Evolutionary conservation across 2,888 invertebrate species (phyloP), one percentile per base, ranked within the genome.

Genomic region (Acleris cristana): DNA sequence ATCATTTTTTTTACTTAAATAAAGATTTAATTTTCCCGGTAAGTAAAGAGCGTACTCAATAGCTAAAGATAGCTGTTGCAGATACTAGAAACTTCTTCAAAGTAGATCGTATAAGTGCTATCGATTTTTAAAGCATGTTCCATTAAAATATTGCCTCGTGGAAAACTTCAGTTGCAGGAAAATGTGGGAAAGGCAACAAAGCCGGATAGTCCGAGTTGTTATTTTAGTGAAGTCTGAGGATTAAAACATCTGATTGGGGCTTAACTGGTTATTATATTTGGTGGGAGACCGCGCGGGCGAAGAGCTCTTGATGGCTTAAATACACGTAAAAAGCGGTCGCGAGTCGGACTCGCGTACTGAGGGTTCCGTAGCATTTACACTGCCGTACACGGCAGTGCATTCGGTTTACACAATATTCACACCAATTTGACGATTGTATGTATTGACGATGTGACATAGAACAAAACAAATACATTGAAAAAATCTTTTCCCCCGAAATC

Each of bases 231-330:
- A 71, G 64, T 64, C 54, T 71, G 69, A 74, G 75, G 79, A 84
- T 85, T 80, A 83, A 34, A 74, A 60, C 76, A 71, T 72, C 74
- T 84, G 83, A 88, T 88, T 86, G 85, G 80, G 72, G 85, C 85
- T 89, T 84, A 83, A 79, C 74, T 82, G 78, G 78, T 82, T 76
- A 85, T 86, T 82, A 82, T 58, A 56, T 61, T 74, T 71, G 75
- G 61, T 70, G 65, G 60, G 54, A 49, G 65, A 69, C 62, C 69
- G 64, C 68, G 72, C 60, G 52, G 65, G 65, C 69, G 71, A 73
- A 73, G 73, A 74, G 70, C 76, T 75, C 71, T 74, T 59, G 59
- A 59, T 69, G 69, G 65, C 65, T 65, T 64, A 63, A 76, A 72
- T 74, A 75, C 69, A 34, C 2, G 12, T 34, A 34, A 34, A 34